Conservation (phyloP, 2,113 vertebrate genomes). For the Turdus rufiventris region DNA sequence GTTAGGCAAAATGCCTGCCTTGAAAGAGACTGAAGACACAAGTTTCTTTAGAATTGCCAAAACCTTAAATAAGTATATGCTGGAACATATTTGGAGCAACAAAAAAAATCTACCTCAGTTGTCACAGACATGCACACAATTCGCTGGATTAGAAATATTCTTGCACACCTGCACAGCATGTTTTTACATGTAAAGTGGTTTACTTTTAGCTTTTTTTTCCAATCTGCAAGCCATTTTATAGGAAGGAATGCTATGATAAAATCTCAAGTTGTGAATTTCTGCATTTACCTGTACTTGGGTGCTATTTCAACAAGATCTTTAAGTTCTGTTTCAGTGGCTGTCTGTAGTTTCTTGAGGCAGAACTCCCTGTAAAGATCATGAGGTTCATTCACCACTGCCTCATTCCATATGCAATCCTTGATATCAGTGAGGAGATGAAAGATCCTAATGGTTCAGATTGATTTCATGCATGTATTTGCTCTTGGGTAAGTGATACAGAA, state of each 20-base stretch:
- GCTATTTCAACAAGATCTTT: background rate
- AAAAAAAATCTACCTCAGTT: constrained; percentile 35
- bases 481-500: background rate
- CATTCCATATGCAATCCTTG: background rate
- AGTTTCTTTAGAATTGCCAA: background rate
- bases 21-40: background rate
- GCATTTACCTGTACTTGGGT: background rate
- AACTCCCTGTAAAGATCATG: background rate
- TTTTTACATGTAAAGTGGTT: background rate
- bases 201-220: background rate
- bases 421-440: background rate
- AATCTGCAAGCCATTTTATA: background rate
- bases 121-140: background rate
- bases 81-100: background rate
- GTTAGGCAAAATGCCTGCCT: constrained; percentile 1
- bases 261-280: background rate
- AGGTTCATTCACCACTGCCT: background rate
- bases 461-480: background rate
- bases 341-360: background rate
- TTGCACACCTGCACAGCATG: background rate
- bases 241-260: background rate
- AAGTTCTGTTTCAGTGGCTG: background rate
- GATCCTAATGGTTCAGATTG: background rate
- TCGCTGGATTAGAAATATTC: background rate
- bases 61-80: background rate